Evolutionary conservation across 2,888 invertebrate genomes (phyloP), one percentile per base, ranked within the genome.

Genomic region (Cyrtodaria siliqua): DNA sequence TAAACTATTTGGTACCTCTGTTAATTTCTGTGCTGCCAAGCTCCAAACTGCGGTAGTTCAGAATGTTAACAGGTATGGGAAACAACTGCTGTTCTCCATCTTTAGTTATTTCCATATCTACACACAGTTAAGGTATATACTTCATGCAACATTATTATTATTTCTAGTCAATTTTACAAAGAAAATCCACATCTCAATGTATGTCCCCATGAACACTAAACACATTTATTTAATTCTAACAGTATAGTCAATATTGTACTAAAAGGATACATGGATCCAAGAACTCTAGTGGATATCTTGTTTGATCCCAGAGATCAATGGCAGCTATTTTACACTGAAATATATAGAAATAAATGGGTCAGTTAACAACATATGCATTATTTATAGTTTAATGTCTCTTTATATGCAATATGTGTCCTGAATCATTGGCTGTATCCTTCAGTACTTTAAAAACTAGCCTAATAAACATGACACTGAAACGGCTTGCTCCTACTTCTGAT

Each of bases 11-110:
- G 23, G 16, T 91, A 93, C 95, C 95, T 83, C 40, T 90, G 89
- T 86, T 90, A 90, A 88, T 94, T 93, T 38, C 88, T 67, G 87
- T 90, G 50, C 91, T 90, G 18, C 92, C 93, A 72, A 93, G 92
- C 60, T 92, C 90, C 64, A 93, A 91, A 72, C 95, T 94, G 63
- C 91, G 92, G 29, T 95, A 94, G 27, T 95, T 92, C 55, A 95
- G 91, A 6, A 95, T 94, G 20, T 95, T 91, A 49, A 95, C 91
- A 9, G 95, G 95, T 27, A 95, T 86, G 1, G 94, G 93, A 85
- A 95, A 95, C 57, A 95, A 88, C 79, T 93, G 86, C 47, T 89
- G 89, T 59, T 91, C 93, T n/a, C 90, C 93, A 53, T 91, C 90
- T 18, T 93, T 91, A 56, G 86, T 91, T 86, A 94, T 94, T 66